Evolutionary conservation across 2,888 invertebrate genomes (phyloP), one percentile per base, ranked within the genome.

Genomic region (Nephrotoma guestfalica): DNA sequence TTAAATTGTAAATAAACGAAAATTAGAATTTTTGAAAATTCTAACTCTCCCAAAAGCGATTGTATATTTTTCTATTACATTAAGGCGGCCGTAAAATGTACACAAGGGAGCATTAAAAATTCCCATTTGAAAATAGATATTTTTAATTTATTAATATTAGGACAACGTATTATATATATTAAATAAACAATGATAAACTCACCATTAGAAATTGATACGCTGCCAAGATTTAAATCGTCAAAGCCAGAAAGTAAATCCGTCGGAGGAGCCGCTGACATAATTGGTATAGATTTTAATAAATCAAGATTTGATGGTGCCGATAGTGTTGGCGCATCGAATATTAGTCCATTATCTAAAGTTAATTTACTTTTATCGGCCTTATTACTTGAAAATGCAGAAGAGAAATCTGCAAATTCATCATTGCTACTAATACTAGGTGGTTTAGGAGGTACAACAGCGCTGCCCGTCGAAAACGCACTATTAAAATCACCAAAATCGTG

Each of bases 381-480:
- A 86, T 87, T 87, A 45, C 89, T 85, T 51, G 90, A 90, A 91
- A 96, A 97, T 7, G 96, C 96, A 84, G 94, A 94, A 87, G 93
- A 93, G 90, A 97, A 97, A 92, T 97, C 97, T 0, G 96, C 97
- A 91, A 97, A 97, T 88, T 95, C 95, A 88, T 95, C 95, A 87
- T 71, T 71, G 30, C 91, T 92, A 87, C 88, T 87, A 86, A 86
- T 85, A 85, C 87, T 13, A 87, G 88, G 47, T 47, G 86, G 43
- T 45, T 86, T 86, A 2, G 43, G 45, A 42, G 45, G 45, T n/a
- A 45, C 86, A 30, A 86, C 57, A 15, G 41, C 15, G 7, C 15
- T 41, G 2, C 57, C 43, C 9, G 40, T 15, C 57, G 89, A 13
- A 90, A 96, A 96, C 0, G 95, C 96, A 88, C 94, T 93, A 4